Evolutionary conservation across 2,888 invertebrate genomes (phyloP).

Genomic region (Melanostoma mellinum): DNA sequence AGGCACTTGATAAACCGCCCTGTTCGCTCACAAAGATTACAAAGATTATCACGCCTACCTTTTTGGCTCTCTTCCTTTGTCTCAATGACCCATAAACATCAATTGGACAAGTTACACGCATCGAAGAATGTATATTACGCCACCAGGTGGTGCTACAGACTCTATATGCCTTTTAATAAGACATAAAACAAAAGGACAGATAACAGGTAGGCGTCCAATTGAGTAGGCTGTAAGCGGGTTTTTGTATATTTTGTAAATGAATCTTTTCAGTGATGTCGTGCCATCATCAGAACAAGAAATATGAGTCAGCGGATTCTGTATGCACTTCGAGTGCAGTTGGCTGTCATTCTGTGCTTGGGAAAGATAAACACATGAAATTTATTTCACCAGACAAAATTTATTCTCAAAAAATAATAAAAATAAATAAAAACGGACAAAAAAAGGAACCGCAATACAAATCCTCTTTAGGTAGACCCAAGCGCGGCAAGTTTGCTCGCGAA

Average conservation of each 20-base stretch:
- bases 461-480: neutral
- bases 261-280: neutral
- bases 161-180: constrained; percentile 1
- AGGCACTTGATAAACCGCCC: constrained; percentile 31
- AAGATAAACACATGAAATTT: constrained; percentile 34
- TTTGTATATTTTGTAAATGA: constrained; percentile 12
- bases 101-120: constrained; percentile 34
- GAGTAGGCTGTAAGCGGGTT: constrained; percentile 9
- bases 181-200: constrained; percentile 23
- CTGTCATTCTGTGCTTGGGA: constrained; percentile 15
- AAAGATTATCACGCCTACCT: constrained; percentile 35
- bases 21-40: constrained; percentile 17
- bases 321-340: constrained; percentile 27
- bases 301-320: constrained; percentile 19
- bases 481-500: constrained; percentile 32
- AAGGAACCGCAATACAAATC: neutral
- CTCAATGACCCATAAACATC: constrained; percentile 49
- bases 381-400: neutral
- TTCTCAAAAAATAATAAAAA: neutral
- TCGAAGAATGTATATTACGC: constrained; percentile 38
- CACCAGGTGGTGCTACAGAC: constrained; percentile 20
- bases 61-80: neutral
- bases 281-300: neutral
- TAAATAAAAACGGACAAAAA: neutral
- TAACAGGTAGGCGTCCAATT: constrained; percentile 21